Base-by-base conservation (phyloP, 2,888 invertebrate genomes). In the Meteorus cinctellus region DNA sequence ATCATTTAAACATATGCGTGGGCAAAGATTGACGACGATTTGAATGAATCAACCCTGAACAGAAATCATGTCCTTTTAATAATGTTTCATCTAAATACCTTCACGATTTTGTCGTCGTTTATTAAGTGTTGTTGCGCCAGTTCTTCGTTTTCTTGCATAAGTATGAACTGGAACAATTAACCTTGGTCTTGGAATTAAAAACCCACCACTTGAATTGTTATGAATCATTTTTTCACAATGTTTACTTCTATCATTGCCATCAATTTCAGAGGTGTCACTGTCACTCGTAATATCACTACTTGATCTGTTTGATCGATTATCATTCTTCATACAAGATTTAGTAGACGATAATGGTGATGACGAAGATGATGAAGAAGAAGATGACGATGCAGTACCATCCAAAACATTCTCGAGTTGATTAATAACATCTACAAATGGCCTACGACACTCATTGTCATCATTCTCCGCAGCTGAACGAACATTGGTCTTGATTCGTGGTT, bases 161-260 rank as follows among this genome's bases (percentile, higher is more conserved):
- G 96, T 96, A 90, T 96, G 96, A 78, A 96, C 95, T 73, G 96
- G 96, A 81, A 96, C 96, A 86, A 96, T 96, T 82, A 96, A 92
- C 86, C 96, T 94, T 45, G 96, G 96, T 84, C 96, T 91, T 4
- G 96, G 96, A 89, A 96, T 96, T 80, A 94, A 92, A 90, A 96
- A 96, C 85, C 88, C 86, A 59, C 75, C 36, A 59, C 76, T 76
- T 71, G 83, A 83, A 78, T 83, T 85, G 65, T 81, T 77, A 60
- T 45, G 65, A 36, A 77, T 68, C 55, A 76, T 72, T 78, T 79
- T 75, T 68, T 60, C 76, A 72, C 31, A 79, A 75, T 66, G 67
- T 71, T 72, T 74, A 66, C 76, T 80, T 41, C 78, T 76, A 48
- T 75, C 78, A 48, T 80, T 83, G 41, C 86, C 82, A n/a, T 80